Evolutionary conservation across 2,888 invertebrate species (phyloP), one percentile per base, ranked within the genome.

Genomic region (Agrochola litura): DNA sequence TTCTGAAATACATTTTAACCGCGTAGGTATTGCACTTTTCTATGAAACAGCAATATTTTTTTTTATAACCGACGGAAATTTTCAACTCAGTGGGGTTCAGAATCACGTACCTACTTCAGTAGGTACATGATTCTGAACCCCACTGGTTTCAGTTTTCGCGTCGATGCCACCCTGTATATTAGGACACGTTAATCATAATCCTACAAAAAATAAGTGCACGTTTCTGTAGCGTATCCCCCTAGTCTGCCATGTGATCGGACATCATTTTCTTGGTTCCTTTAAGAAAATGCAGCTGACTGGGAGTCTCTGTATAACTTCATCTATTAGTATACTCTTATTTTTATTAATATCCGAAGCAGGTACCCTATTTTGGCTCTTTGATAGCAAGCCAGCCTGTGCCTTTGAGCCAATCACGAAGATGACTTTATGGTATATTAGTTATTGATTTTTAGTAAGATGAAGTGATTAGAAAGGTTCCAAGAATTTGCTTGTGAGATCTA

Each of bases 231-330:
- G 10, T 89, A 89, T 95, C 96, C 93, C 43, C 80, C 22, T 85
- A 90, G 72, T 71, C 84, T 76, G 77, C 78, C 91, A 79, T 92
- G 73, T 92, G 94, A 95, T 95, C 94, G 94, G 94, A 94, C 95
- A 95, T 95, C 94, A 94, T 95, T 96, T 96, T 94, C 96, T 94
- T 93, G 92, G 95, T 91, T 95, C 95, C 95, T 96, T 95, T 94
- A 95, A 96, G 96, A 96, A 96, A 96, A 96, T 96, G 95, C 95
- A 96, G 95, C 95, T 95, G 95, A 95, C 95, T 95, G 87, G 92
- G 91, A 93, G 92, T 92, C 94, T 95, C 92, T 92, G 90, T 92
- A 93, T 95, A 95, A 95, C 93, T 94, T 95, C 91, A 90, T 93
- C 94, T 95, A 95, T 95, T 96, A 95, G 94, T 95, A 95, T 90